Evolutionary conservation across 2,113 vertebrate genomes (phyloP), one percentile per base, ranked within the genome.

Genomic region (Marmota flaviventris): DNA sequence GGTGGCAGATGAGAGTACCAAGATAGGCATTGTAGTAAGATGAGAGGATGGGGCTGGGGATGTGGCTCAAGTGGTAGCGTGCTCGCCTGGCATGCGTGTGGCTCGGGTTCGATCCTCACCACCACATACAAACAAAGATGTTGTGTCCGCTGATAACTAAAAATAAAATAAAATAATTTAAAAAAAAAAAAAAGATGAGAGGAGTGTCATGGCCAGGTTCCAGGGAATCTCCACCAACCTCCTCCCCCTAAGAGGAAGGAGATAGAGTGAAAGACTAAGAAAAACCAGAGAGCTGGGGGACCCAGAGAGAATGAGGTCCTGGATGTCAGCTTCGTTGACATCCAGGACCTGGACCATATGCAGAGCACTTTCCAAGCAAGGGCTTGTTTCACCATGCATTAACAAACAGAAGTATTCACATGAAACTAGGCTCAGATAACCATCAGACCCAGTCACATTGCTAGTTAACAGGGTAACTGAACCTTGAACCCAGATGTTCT

Each of bases 401-500:
- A 51, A 77, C 24, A 37, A 78, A 39, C 12, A 61, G 63, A 72
- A 45, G n/a, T 5, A 17, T 22, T 53, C 82, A 39, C 8, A 2
- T 56, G 85, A 65, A 82, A 53, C 76, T 3, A 37, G 56, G 32
- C 73, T 53, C 25, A n/a, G 72, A 51, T 20, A 73, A 82, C 89
- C 82, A n/a, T 78, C 29, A 65, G 48, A 85, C 22, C 72, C 82
- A 58, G 8, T 37, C 67, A 39, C 63, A 20, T 32, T 51, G 67
- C 32, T 86, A 34, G 72, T 87, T 72, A 72, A 84, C 34, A 39
- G 8, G 17, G 84, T 45, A 90, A 32, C 70, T 88, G 93, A 91
- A 85, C 82, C 37, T 94, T 92, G 81, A 92, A 67, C 95, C 37
- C 77, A 85, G 3, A 45, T 39, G 63, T 87, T 94, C 93, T n/a